Percentiles rank a stretch among this genome's conserved stretches.
These are phyloP conservation scores for Rhabditoides inermis DNA, from an alignment of 2,888 invertebrate species.

Conservation along the genomic window DNA sequence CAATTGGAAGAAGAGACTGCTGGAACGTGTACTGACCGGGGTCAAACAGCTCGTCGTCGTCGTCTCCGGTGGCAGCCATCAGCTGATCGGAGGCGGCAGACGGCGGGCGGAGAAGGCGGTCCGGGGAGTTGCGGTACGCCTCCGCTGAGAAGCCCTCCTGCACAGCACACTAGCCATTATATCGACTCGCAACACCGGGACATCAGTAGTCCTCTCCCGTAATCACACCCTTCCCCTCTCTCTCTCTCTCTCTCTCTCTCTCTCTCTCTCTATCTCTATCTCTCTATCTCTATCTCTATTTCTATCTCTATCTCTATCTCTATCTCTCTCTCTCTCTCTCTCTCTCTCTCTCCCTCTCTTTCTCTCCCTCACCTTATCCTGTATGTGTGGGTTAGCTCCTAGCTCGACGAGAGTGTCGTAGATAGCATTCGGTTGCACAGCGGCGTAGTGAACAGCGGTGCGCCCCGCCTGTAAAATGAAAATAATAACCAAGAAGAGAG, in stretches of 20 bases:
- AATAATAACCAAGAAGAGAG: no score
- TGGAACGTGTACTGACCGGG: slow-evolving; percentile 36
- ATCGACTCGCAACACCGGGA: no score
- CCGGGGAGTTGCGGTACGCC: slow-evolving; percentile 31
- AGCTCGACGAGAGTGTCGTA: slow-evolving; percentile 49
- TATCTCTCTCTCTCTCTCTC: no score
- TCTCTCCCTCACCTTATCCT: slow-evolving; percentile 37
- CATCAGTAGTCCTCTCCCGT: no score
- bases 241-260: no score
- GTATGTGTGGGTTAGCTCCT: slow-evolving; percentile 37
- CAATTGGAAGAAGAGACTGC: no score
- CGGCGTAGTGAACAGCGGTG: slow-evolving; percentile 47
- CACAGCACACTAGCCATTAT: no score
- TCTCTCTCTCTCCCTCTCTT: no score
- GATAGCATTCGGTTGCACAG: slow-evolving; percentile 48
- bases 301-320: no score
- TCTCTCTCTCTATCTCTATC: no score
- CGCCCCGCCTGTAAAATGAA: slow-evolving; percentile 34
- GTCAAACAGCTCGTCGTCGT: slow-evolving; percentile 38
- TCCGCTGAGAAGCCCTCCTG: slow-evolving; percentile 44
- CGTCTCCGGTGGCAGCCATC: slow-evolving; percentile 21
- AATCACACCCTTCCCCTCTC: no score
- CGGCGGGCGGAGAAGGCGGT: slow-evolving; percentile 26
- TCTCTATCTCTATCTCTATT: no score
- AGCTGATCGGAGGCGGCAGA: slow-evolving; percentile 32